phyloP scores from a whole-genome alignment of 1,140 invertebrate species.

The Zaprionus tsacasi region DNA sequence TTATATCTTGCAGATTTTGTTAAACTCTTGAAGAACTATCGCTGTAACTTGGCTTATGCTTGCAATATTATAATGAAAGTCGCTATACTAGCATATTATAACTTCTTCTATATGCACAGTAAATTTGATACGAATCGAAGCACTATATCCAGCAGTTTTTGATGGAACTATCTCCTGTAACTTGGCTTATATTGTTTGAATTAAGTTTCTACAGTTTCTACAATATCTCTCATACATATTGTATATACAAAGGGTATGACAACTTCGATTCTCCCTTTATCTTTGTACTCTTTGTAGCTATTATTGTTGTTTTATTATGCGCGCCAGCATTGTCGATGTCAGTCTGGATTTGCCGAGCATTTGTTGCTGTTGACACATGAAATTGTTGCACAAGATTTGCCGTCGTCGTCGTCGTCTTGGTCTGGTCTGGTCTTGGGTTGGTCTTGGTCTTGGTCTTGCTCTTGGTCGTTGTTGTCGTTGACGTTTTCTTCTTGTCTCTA shows the following conservation, averaged over 20 bases:
- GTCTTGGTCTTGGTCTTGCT: background rate
- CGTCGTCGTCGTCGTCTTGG: background rate
- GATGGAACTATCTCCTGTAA: no score
- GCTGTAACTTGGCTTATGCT: no score
- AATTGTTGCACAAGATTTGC: slow-evolving; percentile 42
- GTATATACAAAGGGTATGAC: background rate
- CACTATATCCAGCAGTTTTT: no score
- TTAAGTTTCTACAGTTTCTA: background rate
- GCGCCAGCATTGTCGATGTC: slow-evolving; percentile 24
- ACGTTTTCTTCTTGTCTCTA: background rate
- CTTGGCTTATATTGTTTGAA: no score
- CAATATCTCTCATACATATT: background rate
- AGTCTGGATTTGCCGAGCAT: slow-evolving; percentile 34
- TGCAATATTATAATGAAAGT: no score
- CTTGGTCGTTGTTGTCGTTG: background rate
- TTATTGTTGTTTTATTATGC: slow-evolving; percentile 42
- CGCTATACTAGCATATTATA: no score
- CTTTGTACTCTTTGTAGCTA: background rate
- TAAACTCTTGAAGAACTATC: no score
- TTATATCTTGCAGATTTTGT: no score
- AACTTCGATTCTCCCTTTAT: background rate
- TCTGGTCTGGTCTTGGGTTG: background rate
- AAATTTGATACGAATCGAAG: no score
- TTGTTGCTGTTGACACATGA: slow-evolving; percentile 36
- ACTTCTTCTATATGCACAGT: no score